These are phyloP conservation scores for Scaptomyza montana DNA, from an alignment of 1,140 invertebrate species.

Conservation along the genomic window DNA sequence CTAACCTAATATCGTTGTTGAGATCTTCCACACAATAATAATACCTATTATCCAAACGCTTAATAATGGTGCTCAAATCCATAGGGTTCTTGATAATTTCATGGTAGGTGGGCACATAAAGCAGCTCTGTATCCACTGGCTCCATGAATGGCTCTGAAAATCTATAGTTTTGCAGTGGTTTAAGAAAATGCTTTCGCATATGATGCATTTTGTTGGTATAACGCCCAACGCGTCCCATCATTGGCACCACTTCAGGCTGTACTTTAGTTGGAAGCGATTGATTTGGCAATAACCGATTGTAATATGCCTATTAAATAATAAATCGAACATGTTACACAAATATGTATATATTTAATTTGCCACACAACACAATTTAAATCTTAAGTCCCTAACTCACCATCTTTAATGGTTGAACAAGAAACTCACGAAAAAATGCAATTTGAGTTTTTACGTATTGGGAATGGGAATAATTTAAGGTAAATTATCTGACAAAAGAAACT, in stretches of 20 bases:
- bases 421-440: no score
- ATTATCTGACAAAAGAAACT: not conserved
- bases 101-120: constrained; percentile 12
- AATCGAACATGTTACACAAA: no score
- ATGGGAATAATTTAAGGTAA: not conserved
- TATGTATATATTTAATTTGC: no score
- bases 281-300: not conserved
- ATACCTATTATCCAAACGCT: constrained; percentile 16
- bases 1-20: not conserved
- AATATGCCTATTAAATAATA: not conserved
- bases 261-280: not conserved
- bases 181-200: not conserved
- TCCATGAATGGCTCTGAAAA: not conserved
- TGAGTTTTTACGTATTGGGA: no score
- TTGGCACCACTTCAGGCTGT: constrained; percentile 8
- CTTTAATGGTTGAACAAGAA: no score
- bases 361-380: no score
- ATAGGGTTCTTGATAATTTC: constrained; percentile 9
- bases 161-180: not conserved
- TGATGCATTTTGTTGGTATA: constrained; percentile 25
- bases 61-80: constrained; percentile 2
- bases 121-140: not conserved
- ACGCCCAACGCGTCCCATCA: not conserved
- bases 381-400: not conserved
- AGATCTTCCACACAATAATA: constrained; percentile 15